These are phyloP conservation scores for Perizoma affinitatum DNA, from an alignment of 2,888 invertebrate species.

Conservation along the genomic window DNA sequence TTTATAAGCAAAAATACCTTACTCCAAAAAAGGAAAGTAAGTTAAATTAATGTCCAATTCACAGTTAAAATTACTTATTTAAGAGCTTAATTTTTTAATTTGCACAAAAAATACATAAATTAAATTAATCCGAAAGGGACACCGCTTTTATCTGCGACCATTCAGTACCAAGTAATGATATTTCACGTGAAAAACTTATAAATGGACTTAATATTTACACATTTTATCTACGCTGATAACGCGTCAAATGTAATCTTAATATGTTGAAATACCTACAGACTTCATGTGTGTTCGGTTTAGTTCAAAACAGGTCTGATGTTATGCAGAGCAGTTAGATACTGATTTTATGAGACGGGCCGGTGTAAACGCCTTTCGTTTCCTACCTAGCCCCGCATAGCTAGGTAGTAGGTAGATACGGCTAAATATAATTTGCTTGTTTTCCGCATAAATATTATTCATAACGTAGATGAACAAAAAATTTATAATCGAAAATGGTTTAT, in stretches of 20 bases:
- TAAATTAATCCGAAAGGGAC: conserved; percentile 49
- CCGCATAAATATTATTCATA: conserved; percentile 45
- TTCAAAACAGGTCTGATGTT: conserved; percentile 72
- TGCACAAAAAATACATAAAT: conserved; percentile 49
- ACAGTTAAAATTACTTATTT: conserved; percentile 50
- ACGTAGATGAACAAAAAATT: conserved; percentile 14
- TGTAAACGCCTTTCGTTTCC: conserved; percentile 68
- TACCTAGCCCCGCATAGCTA: conserved; percentile 40
- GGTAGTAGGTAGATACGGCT: conserved; percentile 50
- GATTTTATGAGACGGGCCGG: conserved; percentile 76
- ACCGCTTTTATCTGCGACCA: conserved; percentile 29
- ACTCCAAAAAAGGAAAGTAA: conserved; percentile 25
- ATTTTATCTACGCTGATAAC: conserved; percentile 64
- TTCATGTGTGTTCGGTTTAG: conserved; percentile 61
- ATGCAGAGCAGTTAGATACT: conserved; percentile 71
- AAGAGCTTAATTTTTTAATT: conserved; percentile 51
- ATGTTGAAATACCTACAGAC: conserved; percentile 61
- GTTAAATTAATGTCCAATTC: conserved; percentile 34
- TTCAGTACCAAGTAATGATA: conserved; percentile 24
- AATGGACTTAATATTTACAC: conserved; percentile 46
- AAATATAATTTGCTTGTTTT: conserved; percentile 55
- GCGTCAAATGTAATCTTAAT: conserved; percentile 68
- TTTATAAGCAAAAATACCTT: conserved; percentile 21
- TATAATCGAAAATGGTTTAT: conserved; percentile 8
- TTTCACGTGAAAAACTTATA: conserved; percentile 29